Percentiles rank a stretch among this genome's conserved stretches.
Evolutionary conservation across 2,113 vertebrate genomes (phyloP).

Genomic region (Fregetta grallaria): DNA sequence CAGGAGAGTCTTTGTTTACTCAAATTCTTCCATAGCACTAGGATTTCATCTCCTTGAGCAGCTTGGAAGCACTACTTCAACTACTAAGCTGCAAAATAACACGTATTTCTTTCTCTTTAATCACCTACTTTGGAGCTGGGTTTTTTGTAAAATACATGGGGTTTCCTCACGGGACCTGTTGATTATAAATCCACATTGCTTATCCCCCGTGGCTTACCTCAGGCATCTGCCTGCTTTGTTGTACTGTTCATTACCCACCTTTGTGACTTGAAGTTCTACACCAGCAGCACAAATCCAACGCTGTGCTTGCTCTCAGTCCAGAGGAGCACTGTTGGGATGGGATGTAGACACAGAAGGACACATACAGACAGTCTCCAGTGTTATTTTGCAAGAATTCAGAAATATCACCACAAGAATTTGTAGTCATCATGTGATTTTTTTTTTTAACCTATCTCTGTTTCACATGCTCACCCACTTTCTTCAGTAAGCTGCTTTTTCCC

Average conservation of each 20-base stretch:
- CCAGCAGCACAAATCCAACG: neutral
- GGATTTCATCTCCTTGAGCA: slow-evolving; percentile 36
- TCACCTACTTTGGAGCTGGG: neutral
- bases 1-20: slow-evolving; percentile 50
- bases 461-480: neutral
- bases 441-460: neutral
- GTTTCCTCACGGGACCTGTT: neutral
- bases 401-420: neutral
- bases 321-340: neutral
- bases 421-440: neutral
- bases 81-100: slow-evolving; percentile 30
- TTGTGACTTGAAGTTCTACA: neutral
- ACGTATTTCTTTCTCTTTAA: neutral
- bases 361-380: neutral
- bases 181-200: neutral
- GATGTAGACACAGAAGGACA: neutral
- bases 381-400: neutral
- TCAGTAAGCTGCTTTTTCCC: neutral
- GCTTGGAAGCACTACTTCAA: slow-evolving; percentile 34
- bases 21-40: slow-evolving; percentile 11
- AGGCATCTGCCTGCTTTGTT: neutral
- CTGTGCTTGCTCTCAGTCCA: neutral
- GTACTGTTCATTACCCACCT: neutral
- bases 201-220: neutral
- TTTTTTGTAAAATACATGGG: neutral